Evolutionary conservation across 2,888 invertebrate species (phyloP).

Genomic region (Habroteleia sp.): DNA sequence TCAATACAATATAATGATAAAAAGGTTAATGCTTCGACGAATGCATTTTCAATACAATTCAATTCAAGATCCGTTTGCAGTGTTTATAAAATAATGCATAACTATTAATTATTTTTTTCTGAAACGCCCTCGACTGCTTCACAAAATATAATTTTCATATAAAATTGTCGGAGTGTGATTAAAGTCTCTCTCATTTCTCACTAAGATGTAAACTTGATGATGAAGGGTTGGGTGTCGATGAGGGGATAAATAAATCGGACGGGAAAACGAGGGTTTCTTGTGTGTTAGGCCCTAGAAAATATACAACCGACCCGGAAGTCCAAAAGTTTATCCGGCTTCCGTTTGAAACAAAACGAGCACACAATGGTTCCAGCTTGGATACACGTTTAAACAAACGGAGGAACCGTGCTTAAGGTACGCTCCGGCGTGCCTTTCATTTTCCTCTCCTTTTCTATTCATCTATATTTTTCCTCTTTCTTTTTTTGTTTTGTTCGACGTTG

Average conservation of each 20-base stretch:
- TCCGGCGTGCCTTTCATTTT: conserved; percentile 10
- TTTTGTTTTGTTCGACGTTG: neutral
- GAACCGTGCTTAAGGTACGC: conserved; percentile 27
- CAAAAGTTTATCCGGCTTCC: conserved; percentile 39
- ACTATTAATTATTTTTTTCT: no score
- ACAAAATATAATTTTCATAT: no score
- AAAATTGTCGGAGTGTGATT: no score
- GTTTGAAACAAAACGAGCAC: conserved; percentile 15
- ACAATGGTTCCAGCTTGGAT: conserved; percentile 22
- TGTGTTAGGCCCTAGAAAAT: conserved; percentile 33
- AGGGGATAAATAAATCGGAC: conserved; percentile 29
- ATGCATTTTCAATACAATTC: no score
- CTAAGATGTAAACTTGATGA: conserved; percentile 42
- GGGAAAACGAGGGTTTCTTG: conserved; percentile 30
- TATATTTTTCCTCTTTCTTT: neutral
- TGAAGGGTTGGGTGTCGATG: conserved; percentile 15
- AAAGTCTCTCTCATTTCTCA: conserved; percentile 56
- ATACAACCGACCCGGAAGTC: conserved; percentile 50
- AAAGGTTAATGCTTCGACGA: no score
- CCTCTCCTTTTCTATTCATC: conserved; percentile 13
- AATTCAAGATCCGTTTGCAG: no score
- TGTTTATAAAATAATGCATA: no score
- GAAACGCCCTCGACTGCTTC: no score
- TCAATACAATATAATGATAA: no score
- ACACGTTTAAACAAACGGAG: conserved; percentile 15